Conservation (phyloP, 2,888 invertebrate species). For the Cryptocephalus primarius region DNA sequence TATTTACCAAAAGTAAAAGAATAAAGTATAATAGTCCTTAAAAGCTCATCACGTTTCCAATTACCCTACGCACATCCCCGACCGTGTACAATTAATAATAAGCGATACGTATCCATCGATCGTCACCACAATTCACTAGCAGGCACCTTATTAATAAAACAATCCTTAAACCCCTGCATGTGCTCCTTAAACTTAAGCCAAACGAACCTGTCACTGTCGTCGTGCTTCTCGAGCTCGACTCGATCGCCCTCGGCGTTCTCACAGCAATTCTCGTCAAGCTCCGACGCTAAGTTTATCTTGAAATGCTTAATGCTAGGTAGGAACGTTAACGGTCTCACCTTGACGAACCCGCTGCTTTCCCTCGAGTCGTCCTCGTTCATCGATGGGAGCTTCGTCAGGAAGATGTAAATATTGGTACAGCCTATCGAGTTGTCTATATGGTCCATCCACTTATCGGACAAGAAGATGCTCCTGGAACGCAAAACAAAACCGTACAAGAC, state of each 20-base stretch:
- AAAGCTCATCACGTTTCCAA: too few relatives aligned
- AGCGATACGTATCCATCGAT: too few relatives aligned
- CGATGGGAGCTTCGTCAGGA: constrained; percentile 14
- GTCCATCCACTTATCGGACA: constrained; percentile 24
- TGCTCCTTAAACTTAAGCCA: constrained; percentile 47
- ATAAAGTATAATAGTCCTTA: too few relatives aligned
- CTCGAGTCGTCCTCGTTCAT: neutral
- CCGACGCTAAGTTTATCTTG: constrained; percentile 22
- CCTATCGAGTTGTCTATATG: constrained; percentile 16
- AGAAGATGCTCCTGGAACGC: constrained; percentile 22
- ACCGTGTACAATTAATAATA: too few relatives aligned
- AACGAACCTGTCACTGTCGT: constrained; percentile 3
- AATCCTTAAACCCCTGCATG: constrained; percentile 50
- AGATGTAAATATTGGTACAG: constrained; percentile 25
- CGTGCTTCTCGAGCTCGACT: constrained; percentile 8
- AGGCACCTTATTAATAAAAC: constrained; percentile 43
- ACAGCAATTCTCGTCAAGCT: constrained; percentile 24
- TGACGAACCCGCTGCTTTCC: constrained; percentile 32
- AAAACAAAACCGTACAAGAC: neutral
- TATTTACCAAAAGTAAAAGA: too few relatives aligned
- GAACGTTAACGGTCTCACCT: constrained; percentile 22
- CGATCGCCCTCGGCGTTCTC: constrained; percentile 12
- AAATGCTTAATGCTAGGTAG: constrained; percentile 21
- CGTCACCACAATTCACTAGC: constrained; percentile 42
- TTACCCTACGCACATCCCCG: too few relatives aligned